phyloP scores from a whole-genome alignment of 2,888 invertebrate species.

The Andrena praecox region DNA sequence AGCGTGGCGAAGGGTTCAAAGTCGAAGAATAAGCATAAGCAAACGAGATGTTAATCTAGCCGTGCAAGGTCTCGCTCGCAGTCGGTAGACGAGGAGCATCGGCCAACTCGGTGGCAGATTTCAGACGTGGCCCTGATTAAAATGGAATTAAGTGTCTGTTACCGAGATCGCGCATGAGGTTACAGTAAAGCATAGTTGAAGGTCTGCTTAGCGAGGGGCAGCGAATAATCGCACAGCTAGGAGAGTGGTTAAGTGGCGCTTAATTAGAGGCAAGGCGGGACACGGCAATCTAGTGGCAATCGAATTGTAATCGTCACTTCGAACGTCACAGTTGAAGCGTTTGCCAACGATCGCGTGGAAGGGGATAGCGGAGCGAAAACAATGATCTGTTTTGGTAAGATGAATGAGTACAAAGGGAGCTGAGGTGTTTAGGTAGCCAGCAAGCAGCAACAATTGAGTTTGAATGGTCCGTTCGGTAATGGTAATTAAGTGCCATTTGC shows the following conservation, averaged over 20 bases:
- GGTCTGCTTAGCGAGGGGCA: neutral
- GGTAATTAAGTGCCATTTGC: neutral
- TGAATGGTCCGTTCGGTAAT: too few relatives aligned
- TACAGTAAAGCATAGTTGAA: neutral
- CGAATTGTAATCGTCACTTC: too few relatives aligned
- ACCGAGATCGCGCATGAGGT: neutral
- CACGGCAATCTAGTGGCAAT: too few relatives aligned
- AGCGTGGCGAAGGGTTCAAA: neutral
- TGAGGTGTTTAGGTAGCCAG: too few relatives aligned
- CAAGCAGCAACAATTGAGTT: too few relatives aligned
- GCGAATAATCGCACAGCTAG: neutral
- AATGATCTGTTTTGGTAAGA: too few relatives aligned
- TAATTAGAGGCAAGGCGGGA: too few relatives aligned
- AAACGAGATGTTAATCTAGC: conserved; percentile 3
- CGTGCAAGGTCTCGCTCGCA: neutral
- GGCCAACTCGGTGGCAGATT: neutral
- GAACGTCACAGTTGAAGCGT: too few relatives aligned
- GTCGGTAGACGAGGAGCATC: neutral
- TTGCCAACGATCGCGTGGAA: too few relatives aligned
- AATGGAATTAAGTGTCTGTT: neutral
- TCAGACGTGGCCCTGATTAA: neutral
- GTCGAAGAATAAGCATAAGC: neutral
- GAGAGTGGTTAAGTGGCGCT: too few relatives aligned
- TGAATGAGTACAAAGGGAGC: too few relatives aligned
- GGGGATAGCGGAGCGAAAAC: too few relatives aligned